Conservation (phyloP, 2,797 vertebrate genomes). For the Orientallactaga sibirica region DNA sequence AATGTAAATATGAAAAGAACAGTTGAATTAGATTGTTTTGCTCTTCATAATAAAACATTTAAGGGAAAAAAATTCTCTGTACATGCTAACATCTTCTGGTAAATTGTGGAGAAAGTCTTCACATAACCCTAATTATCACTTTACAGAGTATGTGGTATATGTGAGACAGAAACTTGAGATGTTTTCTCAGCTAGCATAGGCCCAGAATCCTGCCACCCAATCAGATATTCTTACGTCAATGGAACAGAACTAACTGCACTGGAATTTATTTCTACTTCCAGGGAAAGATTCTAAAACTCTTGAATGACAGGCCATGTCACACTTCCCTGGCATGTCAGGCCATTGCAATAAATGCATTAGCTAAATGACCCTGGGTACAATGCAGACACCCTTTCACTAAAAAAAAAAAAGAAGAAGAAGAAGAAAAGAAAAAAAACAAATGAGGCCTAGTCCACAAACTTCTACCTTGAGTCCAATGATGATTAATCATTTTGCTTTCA, state of each 20-base stretch:
- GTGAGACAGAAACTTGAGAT: background rate
- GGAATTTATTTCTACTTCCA: constrained; percentile 35
- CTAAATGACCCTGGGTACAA: background rate
- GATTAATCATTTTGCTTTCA: constrained; percentile 8
- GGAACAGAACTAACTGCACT: constrained; percentile 1
- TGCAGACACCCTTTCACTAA: background rate
- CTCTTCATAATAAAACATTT: background rate
- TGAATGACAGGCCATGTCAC: background rate
- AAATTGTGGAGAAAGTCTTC: background rate
- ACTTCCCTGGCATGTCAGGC: background rate
- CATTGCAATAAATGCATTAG: background rate
- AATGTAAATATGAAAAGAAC: background rate
- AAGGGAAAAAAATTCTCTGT: background rate
- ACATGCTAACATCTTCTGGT: background rate
- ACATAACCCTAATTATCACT: background rate
- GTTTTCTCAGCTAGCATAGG: background rate
- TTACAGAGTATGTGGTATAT: background rate
- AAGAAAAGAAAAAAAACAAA: constrained; percentile 4
- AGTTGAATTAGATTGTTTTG: background rate
- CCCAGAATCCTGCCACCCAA: background rate
- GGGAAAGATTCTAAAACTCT: background rate
- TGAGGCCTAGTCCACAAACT: background rate
- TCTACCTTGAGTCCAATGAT: background rate
- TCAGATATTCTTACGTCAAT: background rate
- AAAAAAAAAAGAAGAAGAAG: background rate